These are phyloP conservation scores for Pelusios castaneus DNA, from an alignment of 2,113 vertebrate species.

Conservation along the genomic window DNA sequence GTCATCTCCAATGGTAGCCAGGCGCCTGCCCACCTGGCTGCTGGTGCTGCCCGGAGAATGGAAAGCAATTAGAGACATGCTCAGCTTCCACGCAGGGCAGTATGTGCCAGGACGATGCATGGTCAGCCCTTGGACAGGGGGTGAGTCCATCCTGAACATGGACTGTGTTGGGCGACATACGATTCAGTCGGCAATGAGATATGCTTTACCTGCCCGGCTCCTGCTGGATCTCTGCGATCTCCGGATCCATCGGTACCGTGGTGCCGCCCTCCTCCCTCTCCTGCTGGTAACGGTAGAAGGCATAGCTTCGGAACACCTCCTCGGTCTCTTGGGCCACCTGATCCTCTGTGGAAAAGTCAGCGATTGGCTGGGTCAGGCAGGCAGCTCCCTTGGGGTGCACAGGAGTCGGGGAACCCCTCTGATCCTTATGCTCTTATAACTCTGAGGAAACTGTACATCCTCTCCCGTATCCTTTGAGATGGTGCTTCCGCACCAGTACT, in stretches of 20 bases:
- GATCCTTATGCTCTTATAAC: background rate
- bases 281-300: slow-evolving; percentile 74
- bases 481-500: background rate
- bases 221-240: slow-evolving; percentile 70
- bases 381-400: rapidly evolving
- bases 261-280: slow-evolving; percentile 73
- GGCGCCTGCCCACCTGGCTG: slow-evolving; percentile 76
- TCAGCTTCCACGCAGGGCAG: background rate
- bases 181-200: rapidly evolving
- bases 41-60: slow-evolving; percentile 17
- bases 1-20: slow-evolving; percentile 83
- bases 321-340: slow-evolving; percentile 74
- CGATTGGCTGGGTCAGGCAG: background rate
- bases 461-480: background rate
- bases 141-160: rapidly evolving
- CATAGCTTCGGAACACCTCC: slow-evolving; percentile 82
- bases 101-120: background rate
- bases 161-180: rapidly evolving
- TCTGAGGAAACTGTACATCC: background rate
- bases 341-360: slow-evolving; percentile 68
- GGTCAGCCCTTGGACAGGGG: background rate
- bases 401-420: background rate
- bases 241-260: slow-evolving; percentile 63
- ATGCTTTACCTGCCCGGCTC: slow-evolving; percentile 67
- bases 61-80: rapidly evolving